Evolutionary conservation across 2,888 invertebrate genomes (phyloP).

Genomic region (Pristionchus exspectatus): DNA sequence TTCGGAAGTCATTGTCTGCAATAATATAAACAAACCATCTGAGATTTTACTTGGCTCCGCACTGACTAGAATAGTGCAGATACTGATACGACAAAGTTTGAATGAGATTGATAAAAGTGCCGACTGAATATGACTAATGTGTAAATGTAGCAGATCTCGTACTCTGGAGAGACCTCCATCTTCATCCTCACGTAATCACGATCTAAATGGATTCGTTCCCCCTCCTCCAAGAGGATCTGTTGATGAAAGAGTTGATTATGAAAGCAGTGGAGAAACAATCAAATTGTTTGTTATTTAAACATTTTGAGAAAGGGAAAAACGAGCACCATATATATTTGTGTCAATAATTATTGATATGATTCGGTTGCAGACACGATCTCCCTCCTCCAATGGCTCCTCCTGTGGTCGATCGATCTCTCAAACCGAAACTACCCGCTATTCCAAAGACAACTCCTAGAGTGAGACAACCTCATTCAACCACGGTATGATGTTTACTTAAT

Average conservation of each 20-base stretch:
- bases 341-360: background rate
- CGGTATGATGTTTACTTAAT: background rate
- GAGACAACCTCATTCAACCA: background rate
- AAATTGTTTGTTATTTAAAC: conserved; percentile 40
- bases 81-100: background rate
- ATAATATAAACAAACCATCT: background rate
- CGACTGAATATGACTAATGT: background rate
- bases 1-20: background rate
- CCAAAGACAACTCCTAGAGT: conserved; percentile 51
- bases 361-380: conserved; percentile 10
- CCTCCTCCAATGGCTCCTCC: conserved; percentile 51
- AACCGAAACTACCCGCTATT: conserved; percentile 47
- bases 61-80: background rate
- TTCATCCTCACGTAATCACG: conserved; percentile 5
- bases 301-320: background rate
- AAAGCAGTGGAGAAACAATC: conserved; percentile 55
- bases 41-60: background rate
- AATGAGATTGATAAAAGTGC: background rate
- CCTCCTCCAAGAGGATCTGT: conserved; percentile 31
- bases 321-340: background rate
- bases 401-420: conserved; percentile 43
- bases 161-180: background rate
- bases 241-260: conserved; percentile 30
- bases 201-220: conserved; percentile 51
- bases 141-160: background rate